phyloP scores from a whole-genome alignment of 2,888 invertebrate genomes.

The Automeris io region DNA sequence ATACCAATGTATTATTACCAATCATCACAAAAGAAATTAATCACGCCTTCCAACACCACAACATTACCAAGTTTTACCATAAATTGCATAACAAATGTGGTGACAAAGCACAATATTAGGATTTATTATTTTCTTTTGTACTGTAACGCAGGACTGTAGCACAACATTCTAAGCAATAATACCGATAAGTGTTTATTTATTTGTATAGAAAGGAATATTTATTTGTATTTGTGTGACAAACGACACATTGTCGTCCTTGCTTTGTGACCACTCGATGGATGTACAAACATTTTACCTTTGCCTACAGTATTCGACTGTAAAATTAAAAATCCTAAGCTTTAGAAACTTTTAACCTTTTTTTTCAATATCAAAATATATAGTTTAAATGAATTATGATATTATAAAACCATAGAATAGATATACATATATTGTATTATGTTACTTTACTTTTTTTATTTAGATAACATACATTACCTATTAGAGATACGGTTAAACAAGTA shows the following conservation, averaged over 20 bases:
- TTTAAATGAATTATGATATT: neutral
- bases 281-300: slow-evolving; percentile 27
- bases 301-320: neutral
- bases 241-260: slow-evolving; percentile 30
- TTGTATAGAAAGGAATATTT: slow-evolving; percentile 44
- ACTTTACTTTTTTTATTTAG: neutral
- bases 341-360: no score
- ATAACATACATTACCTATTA: no score
- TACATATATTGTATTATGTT: neutral
- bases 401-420: no score
- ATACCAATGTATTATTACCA: slow-evolving; percentile 5
- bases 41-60: slow-evolving; percentile 5
- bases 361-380: neutral
- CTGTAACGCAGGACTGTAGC: slow-evolving; percentile 39
- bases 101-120: slow-evolving; percentile 54
- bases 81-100: slow-evolving; percentile 71
- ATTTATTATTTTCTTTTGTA: slow-evolving; percentile 70
- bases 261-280: slow-evolving; percentile 38
- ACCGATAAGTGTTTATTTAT: slow-evolving; percentile 48
- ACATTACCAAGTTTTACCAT: slow-evolving; percentile 19
- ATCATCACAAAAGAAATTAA: slow-evolving; percentile 6
- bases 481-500: no score
- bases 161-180: slow-evolving; percentile 45
- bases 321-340: neutral
- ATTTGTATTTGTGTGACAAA: slow-evolving; percentile 39